These are phyloP conservation scores for Neolamprologus devosi DNA, from an alignment of 2,113 vertebrate genomes.

Conservation along the genomic window DNA sequence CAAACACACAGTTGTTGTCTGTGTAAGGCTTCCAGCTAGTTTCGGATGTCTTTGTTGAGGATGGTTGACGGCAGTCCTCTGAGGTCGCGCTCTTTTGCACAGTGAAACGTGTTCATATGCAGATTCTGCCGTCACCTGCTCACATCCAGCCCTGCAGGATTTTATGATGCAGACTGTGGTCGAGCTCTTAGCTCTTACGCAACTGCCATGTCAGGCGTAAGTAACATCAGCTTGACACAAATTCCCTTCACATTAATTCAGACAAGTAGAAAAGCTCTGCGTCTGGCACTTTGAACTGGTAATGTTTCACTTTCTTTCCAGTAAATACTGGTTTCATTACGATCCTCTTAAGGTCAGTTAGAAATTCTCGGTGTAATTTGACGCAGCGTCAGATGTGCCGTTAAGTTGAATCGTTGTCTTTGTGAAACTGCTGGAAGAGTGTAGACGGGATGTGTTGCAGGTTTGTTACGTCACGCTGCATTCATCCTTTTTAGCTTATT, in stretches of 20 bases:
- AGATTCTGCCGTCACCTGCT: constrained; percentile 1
- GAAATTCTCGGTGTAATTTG: neutral
- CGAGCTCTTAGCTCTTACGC: constrained; percentile 26
- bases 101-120: constrained; percentile 9
- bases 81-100: neutral
- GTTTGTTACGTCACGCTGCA: neutral
- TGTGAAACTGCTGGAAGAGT: neutral
- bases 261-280: neutral
- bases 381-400: neutral
- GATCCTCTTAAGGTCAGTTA: neutral
- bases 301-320: neutral
- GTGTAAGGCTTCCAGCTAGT: neutral
- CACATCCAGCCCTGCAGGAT: constrained; percentile 6
- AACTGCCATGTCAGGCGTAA: constrained; percentile 23
- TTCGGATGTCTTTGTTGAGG: neutral
- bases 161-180: neutral
- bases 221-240: constrained; percentile 1
- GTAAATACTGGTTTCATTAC: neutral
- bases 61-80: neutral
- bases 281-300: neutral
- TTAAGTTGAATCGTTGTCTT: neutral
- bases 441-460: neutral
- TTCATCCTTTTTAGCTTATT: neutral
- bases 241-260: constrained; percentile 17
- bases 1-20: neutral